phyloP scores from a whole-genome alignment of 2,113 vertebrate genomes.

The Centrocercus urophasianus region DNA sequence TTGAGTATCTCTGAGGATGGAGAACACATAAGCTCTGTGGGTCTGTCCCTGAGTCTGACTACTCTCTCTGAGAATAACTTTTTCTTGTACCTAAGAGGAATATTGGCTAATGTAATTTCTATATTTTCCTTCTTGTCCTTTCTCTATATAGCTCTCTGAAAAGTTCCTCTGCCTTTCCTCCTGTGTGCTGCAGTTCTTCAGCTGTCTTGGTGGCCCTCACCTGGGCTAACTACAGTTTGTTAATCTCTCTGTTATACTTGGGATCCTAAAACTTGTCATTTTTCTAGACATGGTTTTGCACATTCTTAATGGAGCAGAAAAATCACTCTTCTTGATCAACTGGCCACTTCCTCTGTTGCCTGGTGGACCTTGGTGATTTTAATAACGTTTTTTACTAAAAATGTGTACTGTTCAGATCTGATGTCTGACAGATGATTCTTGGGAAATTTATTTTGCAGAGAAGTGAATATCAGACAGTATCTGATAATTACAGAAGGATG shows the following conservation, averaged over 20 bases:
- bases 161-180: background rate
- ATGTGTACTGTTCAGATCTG: background rate
- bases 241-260: background rate
- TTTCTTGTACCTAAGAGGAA: background rate
- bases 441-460: background rate
- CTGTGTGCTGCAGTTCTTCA: background rate
- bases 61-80: background rate
- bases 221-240: background rate
- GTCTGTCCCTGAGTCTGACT: background rate
- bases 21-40: background rate
- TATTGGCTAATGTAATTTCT: background rate
- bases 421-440: background rate
- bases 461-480: background rate
- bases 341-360: background rate
- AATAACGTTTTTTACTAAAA: background rate
- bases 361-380: background rate
- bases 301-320: background rate
- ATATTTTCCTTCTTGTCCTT: background rate
- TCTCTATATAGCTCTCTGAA: background rate
- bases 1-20: background rate
- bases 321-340: background rate
- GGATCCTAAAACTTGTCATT: background rate
- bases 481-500: background rate
- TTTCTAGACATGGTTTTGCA: background rate
- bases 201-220: background rate